A percentile compares a stretch with the other conserved stretches of the same genome.
These are phyloP conservation scores for Drosophila sproati DNA, from an alignment of 1,140 invertebrate genomes.

Conservation along the genomic window DNA sequence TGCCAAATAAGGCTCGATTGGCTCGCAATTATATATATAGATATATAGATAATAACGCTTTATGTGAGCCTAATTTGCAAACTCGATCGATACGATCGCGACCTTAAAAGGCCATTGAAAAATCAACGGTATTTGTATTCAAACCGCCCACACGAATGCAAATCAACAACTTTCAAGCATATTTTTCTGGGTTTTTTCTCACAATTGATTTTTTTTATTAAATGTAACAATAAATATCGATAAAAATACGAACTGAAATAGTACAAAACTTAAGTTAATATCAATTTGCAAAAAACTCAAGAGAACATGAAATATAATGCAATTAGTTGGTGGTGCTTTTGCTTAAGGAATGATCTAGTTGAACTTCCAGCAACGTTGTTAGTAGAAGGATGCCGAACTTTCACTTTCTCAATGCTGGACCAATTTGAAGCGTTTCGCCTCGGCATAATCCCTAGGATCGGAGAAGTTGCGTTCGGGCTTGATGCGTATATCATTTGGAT, in stretches of 20 bases:
- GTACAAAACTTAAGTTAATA: constrained; percentile 62
- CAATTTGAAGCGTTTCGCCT: constrained; percentile 71
- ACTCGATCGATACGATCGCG: constrained; percentile 34
- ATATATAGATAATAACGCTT: constrained; percentile 1
- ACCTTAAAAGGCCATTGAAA: constrained; percentile 53
- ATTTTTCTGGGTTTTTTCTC: constrained; percentile 36
- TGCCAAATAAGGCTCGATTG: neutral
- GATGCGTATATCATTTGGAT: constrained; percentile 81
- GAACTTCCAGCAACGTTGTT: constrained; percentile 17
- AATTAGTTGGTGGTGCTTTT: constrained; percentile 46
- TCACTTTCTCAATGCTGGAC: constrained; percentile 54
- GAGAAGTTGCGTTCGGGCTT: constrained; percentile 80
- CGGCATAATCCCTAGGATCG: constrained; percentile 78
- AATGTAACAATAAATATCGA: constrained; percentile 68
- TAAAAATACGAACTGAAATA: constrained; percentile 56
- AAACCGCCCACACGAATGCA: constrained; percentile 48
- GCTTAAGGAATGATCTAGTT: constrained; percentile 15
- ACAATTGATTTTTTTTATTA: constrained; percentile 55
- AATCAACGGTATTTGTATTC: constrained; percentile 1
- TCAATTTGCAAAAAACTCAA: constrained; percentile 54
- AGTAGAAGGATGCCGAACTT: constrained; percentile 8
- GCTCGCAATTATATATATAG: neutral
- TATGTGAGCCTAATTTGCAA: constrained; percentile 32
- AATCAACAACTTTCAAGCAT: constrained; percentile 50
- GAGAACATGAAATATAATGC: constrained; percentile 48